phyloP scores from a whole-genome alignment of 1,140 invertebrate species.

The Hyposmocoma kahamanoa region DNA sequence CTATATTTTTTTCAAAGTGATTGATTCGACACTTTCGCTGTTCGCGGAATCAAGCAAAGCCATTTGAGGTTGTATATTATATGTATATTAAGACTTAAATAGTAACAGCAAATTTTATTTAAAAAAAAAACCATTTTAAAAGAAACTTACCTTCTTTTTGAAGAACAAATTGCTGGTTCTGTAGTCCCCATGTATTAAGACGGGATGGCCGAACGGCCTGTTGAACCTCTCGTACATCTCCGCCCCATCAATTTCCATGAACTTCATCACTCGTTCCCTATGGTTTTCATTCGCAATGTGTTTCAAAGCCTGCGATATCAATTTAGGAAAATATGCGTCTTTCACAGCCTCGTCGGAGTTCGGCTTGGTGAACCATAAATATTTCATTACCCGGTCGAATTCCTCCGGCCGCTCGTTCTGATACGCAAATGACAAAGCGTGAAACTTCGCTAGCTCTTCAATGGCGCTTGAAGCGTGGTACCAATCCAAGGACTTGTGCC shows the following conservation, averaged over 20 bases:
- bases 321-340: not conserved
- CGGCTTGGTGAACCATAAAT: slow-evolving; percentile 1
- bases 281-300: not conserved
- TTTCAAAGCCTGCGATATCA: not conserved
- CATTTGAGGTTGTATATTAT: too few relatives aligned
- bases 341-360: not conserved
- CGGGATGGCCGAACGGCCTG: not conserved
- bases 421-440: slow-evolving; percentile 39
- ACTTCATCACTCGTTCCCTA: not conserved
- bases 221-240: not conserved
- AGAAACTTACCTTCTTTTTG: not conserved
- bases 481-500: slow-evolving; percentile 39
- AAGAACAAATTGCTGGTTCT: not conserved
- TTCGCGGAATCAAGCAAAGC: too few relatives aligned
- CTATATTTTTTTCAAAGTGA: too few relatives aligned
- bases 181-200: not conserved
- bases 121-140: not conserved
- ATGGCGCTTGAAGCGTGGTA: slow-evolving; percentile 31
- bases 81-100: too few relatives aligned
- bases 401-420: slow-evolving; percentile 22
- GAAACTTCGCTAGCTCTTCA: slow-evolving; percentile 36
- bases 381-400: slow-evolving; percentile 15
- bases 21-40: too few relatives aligned
- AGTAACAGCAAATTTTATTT: too few relatives aligned
- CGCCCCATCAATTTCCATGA: not conserved